Conservation (phyloP, 1,140 invertebrate species). For the Helicoverpa zea region DNA sequence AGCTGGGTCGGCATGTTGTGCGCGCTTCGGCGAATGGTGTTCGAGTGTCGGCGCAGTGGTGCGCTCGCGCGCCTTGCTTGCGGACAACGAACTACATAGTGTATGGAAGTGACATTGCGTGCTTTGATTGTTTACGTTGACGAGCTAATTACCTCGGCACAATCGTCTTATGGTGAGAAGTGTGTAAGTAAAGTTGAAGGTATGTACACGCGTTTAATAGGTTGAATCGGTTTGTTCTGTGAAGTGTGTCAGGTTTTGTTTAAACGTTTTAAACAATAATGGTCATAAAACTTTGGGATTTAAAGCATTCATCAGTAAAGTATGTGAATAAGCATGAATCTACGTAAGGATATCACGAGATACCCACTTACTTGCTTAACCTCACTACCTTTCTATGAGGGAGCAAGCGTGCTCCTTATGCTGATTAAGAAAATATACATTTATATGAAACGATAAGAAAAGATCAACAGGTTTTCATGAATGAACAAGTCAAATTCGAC, state of each 20-base stretch:
- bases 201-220: background rate
- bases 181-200: slow-evolving; percentile 19
- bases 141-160: slow-evolving; percentile 32
- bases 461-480: background rate
- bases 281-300: no score
- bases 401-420: no score
- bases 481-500: slow-evolving; percentile 21
- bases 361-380: no score
- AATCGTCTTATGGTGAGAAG: slow-evolving; percentile 16
- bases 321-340: no score
- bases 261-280: background rate
- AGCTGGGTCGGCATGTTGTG: slow-evolving; percentile 73
- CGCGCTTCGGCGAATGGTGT: slow-evolving; percentile 72
- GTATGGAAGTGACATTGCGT: slow-evolving; percentile 66
- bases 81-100: slow-evolving; percentile 63
- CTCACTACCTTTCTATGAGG: no score
- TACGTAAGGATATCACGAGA: no score
- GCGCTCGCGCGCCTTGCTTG: slow-evolving; percentile 68
- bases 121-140: slow-evolving; percentile 38
- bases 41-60: slow-evolving; percentile 68
- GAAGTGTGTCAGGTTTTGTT: background rate
- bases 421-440: no score
- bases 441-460: background rate
- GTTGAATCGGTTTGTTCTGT: background rate
- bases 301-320: no score